These are phyloP conservation scores for Cyclophora punctaria DNA, from an alignment of 2,888 invertebrate genomes.

Conservation along the genomic window DNA sequence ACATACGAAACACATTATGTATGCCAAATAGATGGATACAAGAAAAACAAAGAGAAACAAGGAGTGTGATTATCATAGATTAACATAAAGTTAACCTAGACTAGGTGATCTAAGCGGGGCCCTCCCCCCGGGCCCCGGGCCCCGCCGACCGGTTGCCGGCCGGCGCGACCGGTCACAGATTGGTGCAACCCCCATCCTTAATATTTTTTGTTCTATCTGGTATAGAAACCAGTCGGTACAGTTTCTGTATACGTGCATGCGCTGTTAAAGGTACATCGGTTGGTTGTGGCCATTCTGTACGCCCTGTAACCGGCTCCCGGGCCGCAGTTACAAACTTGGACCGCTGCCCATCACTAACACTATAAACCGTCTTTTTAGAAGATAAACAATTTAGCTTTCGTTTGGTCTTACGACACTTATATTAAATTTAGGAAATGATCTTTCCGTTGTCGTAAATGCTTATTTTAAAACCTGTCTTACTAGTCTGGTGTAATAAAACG, in stretches of 20 bases:
- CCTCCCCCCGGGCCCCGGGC: too few species aligned
- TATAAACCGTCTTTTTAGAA: conserved; percentile 12
- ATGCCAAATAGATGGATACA: conserved; percentile 28
- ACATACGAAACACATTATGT: conserved; percentile 20
- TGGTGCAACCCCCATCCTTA: conserved; percentile 40
- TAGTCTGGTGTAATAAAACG: too few species aligned
- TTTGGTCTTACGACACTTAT: not conserved
- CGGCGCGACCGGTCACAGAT: conserved; percentile 33
- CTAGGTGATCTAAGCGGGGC: too few species aligned
- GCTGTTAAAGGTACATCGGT: conserved; percentile 1
- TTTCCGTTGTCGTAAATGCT: not conserved
- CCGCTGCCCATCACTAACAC: conserved; percentile 11
- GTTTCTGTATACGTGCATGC: conserved; percentile 19
- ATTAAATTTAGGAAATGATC: too few species aligned
- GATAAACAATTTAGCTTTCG: conserved; percentile 9
- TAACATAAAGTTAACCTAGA: conserved; percentile 41
- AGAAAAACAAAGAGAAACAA: conserved; percentile 36
- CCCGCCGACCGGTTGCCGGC: conserved; percentile 19
- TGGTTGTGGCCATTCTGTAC: too few species aligned
- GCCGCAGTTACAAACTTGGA: conserved; percentile 9
- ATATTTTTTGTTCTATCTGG: conserved; percentile 26
- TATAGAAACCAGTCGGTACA: conserved; percentile 19
- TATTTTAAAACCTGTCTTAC: not conserved
- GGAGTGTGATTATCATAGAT: conserved; percentile 40
- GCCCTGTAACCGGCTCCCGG: too few species aligned